Percentiles rank a stretch among this genome's conserved stretches.
These are phyloP conservation scores for Hemitrygon akajei DNA, from an alignment of 2,797 vertebrate genomes.

Conservation along the genomic window DNA sequence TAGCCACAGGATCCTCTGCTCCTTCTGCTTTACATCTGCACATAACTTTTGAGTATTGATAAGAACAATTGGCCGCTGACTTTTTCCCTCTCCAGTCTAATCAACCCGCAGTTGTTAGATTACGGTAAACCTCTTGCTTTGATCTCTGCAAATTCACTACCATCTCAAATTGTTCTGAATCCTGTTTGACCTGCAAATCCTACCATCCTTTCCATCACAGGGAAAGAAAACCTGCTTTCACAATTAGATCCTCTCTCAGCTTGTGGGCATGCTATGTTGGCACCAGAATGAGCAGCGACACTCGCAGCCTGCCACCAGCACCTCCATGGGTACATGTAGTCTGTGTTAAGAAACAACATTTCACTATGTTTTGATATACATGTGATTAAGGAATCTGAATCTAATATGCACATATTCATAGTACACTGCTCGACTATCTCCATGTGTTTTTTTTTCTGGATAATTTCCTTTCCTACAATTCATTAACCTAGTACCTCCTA, in stretches of 20 bases:
- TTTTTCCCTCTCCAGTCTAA: not conserved
- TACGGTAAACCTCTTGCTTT: not conserved
- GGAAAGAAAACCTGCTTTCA: not conserved
- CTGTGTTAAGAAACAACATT: too few relatives aligned
- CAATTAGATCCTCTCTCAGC: not conserved
- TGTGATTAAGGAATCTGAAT: too few relatives aligned
- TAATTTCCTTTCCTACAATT: not conserved
- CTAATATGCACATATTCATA: not conserved
- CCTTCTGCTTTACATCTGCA: not conserved
- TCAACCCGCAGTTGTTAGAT: not conserved
- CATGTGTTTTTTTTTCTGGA: not conserved
- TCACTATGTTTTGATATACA: too few relatives aligned
- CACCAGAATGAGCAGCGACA: too few relatives aligned
- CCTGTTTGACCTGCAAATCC: not conserved
- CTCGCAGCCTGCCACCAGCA: too few relatives aligned
- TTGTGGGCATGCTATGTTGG: too few relatives aligned
- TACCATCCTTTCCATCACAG: not conserved
- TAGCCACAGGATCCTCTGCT: not conserved
- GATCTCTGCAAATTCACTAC: not conserved
- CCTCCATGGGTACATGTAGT: too few relatives aligned
- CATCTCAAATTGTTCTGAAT: not conserved
- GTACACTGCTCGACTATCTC: not conserved
- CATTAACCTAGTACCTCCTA: not conserved
- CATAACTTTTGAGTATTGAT: not conserved
- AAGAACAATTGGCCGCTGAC: not conserved